phyloP scores from a whole-genome alignment of 2,888 invertebrate genomes.

The Congeria kusceri region DNA sequence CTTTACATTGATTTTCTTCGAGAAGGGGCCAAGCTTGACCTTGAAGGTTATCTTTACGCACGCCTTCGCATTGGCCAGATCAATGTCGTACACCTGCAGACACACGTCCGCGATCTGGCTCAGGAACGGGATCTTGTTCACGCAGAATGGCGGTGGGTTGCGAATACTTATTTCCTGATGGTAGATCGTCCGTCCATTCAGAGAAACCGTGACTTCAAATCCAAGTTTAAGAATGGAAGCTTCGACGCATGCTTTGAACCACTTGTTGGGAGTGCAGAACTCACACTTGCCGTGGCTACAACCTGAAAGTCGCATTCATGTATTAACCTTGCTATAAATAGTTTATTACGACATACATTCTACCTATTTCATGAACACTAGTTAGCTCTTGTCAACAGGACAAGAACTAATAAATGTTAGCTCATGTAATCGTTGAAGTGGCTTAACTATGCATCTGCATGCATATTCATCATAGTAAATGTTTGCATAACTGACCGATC shows the following conservation, averaged over 20 bases:
- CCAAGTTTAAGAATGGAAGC: not conserved
- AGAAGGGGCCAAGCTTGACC: not conserved
- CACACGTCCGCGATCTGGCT: not conserved
- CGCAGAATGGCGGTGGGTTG: conserved; percentile 6
- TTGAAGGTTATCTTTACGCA: not conserved
- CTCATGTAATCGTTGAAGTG: too few species aligned
- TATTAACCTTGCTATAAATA: too few species aligned
- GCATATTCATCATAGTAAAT: too few species aligned
- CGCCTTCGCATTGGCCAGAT: not conserved
- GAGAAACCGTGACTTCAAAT: not conserved
- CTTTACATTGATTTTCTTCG: not conserved
- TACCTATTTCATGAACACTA: too few species aligned
- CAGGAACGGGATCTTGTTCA: not conserved
- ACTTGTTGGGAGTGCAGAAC: not conserved
- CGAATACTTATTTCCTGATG: not conserved
- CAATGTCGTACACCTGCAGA: conserved; percentile 1
- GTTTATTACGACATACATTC: too few species aligned
- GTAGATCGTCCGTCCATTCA: not conserved
- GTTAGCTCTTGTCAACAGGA: too few species aligned
- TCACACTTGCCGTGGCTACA: not conserved
- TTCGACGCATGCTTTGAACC: not conserved
- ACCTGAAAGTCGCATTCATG: not conserved
- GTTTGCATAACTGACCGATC: too few species aligned
- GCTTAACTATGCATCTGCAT: too few species aligned
- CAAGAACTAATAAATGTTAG: too few species aligned